Percentiles rank a stretch among this genome's conserved stretches.
Conservation (phyloP, 1,140 invertebrate genomes). For the Drosophila kohkoa region DNA sequence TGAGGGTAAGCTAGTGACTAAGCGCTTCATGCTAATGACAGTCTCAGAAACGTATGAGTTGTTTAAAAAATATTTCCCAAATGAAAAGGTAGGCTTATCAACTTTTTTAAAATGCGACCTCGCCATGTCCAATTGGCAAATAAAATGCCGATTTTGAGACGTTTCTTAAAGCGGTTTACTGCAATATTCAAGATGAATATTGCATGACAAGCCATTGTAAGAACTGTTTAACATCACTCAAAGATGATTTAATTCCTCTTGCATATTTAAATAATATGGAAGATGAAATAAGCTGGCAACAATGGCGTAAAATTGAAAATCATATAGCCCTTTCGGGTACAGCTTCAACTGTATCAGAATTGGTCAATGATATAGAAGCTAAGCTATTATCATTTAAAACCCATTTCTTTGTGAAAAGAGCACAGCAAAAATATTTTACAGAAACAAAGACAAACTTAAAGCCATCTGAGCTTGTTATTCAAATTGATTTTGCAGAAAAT, state of each 20-base stretch:
- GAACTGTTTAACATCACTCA: too few relatives aligned
- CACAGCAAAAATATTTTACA: constrained; percentile 4
- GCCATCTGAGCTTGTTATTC: not conserved
- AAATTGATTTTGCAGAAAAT: too few relatives aligned
- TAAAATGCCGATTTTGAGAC: too few relatives aligned
- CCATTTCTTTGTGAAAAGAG: constrained; percentile 3
- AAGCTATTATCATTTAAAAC: not conserved
- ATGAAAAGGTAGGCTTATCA: too few relatives aligned
- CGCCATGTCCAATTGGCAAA: not conserved
- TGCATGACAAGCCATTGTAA: too few relatives aligned
- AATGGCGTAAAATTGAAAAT: constrained; percentile 7
- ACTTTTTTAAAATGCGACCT: not conserved
- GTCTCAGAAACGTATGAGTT: not conserved
- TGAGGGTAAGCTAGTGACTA: not conserved
- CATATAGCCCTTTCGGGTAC: not conserved
- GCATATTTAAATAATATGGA: not conserved
- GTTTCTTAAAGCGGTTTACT: too few relatives aligned
- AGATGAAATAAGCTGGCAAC: constrained; percentile 1
- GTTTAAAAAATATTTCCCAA: not conserved
- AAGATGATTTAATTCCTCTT: too few relatives aligned
- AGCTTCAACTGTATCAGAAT: not conserved
- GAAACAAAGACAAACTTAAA: constrained; percentile 4
- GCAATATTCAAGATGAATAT: too few relatives aligned
- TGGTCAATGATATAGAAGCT: too few relatives aligned
- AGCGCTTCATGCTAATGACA: constrained; percentile 1